These are phyloP conservation scores for Paedocypris sp. DNA, from an alignment of 2,113 vertebrate species.

Conservation along the genomic window DNA sequence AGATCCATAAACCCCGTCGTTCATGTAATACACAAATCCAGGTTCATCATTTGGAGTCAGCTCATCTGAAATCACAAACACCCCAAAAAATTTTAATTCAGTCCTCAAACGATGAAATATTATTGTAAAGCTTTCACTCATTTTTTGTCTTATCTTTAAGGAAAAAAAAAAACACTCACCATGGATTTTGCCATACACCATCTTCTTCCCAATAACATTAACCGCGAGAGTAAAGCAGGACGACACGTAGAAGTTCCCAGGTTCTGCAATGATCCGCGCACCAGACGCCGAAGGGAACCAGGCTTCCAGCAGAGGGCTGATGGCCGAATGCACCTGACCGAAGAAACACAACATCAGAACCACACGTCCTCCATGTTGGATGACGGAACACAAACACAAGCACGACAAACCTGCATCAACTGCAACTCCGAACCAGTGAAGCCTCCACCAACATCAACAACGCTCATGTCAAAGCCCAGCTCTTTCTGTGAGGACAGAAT, in stretches of 20 bases:
- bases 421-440: constrained; percentile 85
- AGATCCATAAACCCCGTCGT: constrained; percentile 94
- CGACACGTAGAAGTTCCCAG: constrained; percentile 83
- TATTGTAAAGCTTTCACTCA: too few species aligned
- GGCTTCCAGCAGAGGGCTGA: constrained; percentile 76
- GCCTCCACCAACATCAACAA: constrained; percentile 90
- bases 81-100: too few species aligned
- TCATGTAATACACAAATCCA: constrained; percentile 87
- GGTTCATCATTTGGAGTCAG: constrained; percentile 65
- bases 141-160: too few species aligned
- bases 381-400: neutral
- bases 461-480: constrained; percentile 86
- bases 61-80: constrained; percentile 54
- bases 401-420: constrained; percentile 73
- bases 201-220: constrained; percentile 83
- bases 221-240: constrained; percentile 89
- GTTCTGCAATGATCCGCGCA: constrained; percentile 82
- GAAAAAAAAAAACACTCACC: constrained; percentile 48
- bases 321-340: constrained; percentile 70
- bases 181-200: constrained; percentile 62
- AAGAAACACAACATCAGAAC: neutral
- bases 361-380: too few species aligned
- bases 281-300: constrained; percentile 86
- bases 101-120: too few species aligned
- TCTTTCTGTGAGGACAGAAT: constrained; percentile 64